A percentile compares a stretch with the other conserved stretches of the same genome.
These are phyloP conservation scores for Hyperoodon ampullatus DNA, from an alignment of 2,113 vertebrate species.

Conservation along the genomic window DNA sequence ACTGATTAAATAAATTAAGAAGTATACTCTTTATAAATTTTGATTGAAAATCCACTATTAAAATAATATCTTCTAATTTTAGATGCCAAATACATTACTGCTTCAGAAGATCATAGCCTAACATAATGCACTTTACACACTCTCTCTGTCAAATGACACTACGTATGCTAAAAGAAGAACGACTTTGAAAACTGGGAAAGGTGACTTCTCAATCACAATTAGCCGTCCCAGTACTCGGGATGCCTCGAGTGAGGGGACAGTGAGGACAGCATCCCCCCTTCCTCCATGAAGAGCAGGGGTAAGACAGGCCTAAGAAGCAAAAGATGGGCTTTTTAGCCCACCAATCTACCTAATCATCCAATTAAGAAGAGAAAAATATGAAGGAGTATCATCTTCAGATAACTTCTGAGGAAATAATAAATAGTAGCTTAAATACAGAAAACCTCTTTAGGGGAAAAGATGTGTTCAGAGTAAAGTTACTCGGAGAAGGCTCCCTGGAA, in stretches of 20 bases:
- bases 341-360: not conserved
- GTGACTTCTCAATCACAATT: not conserved
- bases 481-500: not conserved
- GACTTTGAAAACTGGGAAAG: not conserved
- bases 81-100: not conserved
- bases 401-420: not conserved
- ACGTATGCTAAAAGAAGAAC: not conserved
- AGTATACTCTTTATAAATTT: not conserved
- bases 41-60: not conserved
- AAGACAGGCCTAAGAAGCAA: not conserved
- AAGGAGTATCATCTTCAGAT: not conserved
- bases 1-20: not conserved
- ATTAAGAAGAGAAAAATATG: not conserved
- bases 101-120: not conserved
- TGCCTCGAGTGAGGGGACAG: not conserved
- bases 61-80: not conserved
- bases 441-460: not conserved
- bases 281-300: accelerated
- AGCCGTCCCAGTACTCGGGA: not conserved
- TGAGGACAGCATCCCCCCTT: accelerated
- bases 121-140: not conserved
- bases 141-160: not conserved
- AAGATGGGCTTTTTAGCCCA: not conserved
- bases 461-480: not conserved
- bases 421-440: not conserved